phyloP scores from a whole-genome alignment of 35 echinoderm and acorn worm genomes.

The Lytechinus pictus region DNA sequence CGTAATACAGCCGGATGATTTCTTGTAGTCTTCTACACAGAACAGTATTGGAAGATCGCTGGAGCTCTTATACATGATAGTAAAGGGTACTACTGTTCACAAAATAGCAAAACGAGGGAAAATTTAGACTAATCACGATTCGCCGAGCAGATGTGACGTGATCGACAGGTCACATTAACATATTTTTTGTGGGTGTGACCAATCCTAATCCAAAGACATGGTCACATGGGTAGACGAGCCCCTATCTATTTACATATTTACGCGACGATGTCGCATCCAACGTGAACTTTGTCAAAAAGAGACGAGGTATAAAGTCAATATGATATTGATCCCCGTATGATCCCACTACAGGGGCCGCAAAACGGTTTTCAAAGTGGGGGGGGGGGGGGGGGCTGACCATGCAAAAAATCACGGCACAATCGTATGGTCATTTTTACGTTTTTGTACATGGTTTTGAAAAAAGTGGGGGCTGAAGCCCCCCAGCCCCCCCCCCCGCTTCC shows the following conservation, averaged over 20 bases:
- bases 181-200: conserved; percentile 30
- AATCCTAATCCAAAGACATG: not conserved
- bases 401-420: no score
- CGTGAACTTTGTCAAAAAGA: not conserved
- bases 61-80: not conserved
- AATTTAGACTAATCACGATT: not conserved
- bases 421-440: no score
- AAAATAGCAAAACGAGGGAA: not conserved
- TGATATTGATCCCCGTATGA: no score
- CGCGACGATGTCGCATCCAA: not conserved
- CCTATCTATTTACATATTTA: not conserved
- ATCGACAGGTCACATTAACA: not conserved
- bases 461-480: no score
- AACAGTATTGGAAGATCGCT: not conserved
- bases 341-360: no score
- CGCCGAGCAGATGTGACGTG: not conserved
- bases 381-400: no score
- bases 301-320: no score
- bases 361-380: no score
- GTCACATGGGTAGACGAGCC: conserved; percentile 11
- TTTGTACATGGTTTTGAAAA: no score
- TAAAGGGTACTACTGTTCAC: not conserved
- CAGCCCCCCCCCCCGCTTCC: no score
- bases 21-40: not conserved
- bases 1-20: not conserved